Evolutionary conservation across 1,140 invertebrate genomes (phyloP), one percentile per base, ranked within the genome.

Genomic region (Lethrus apterus): DNA sequence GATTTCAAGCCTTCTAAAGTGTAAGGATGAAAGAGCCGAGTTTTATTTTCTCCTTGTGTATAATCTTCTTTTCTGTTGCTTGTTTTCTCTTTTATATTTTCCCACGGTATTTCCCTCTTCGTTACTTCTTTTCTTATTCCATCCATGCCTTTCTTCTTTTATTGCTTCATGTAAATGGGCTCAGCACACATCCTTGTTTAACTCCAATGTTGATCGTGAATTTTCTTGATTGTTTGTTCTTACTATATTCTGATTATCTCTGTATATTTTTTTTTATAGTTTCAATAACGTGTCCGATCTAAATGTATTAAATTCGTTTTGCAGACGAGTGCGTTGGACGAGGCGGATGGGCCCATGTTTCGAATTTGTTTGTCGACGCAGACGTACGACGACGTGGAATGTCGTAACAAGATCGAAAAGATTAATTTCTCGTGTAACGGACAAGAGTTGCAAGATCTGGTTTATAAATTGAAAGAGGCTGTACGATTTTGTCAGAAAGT

Each of bases 381-480:
- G 36, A 40, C 46, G 24, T 64, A 45, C 54, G 51, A 62, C 50
- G 14, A 44, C 15, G 67, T 68, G 49, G 74, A 68, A 2, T 67
- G 75, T 43, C 31, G 56, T 21, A 69, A 69, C 35, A 57, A 65
- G 19, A 46, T 60, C 31, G 65, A 73, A 24, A 62, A 71, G 57
- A 51, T 81, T 24, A 66, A 68, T 30, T 82, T 82, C 57, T 71
- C 69, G 2, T 81, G 79, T 57, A 75, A 71, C 13, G 68, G 70
- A 14, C 75, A 78, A 44, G 74, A 82, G 55, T 57, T 83, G 29
- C 79, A 82, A 65, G 79, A 83, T 63, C 63, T 83, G 43, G 72
- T 81, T 30, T 73, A 76, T 46, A 82, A 82, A 62, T 62, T 83
- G 8, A 80, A 80, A 64, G 78, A 81, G 59, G 68, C 76, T 18